Base-by-base conservation (phyloP, 2,113 vertebrate species). In the Brachirus orientalis region DNA sequence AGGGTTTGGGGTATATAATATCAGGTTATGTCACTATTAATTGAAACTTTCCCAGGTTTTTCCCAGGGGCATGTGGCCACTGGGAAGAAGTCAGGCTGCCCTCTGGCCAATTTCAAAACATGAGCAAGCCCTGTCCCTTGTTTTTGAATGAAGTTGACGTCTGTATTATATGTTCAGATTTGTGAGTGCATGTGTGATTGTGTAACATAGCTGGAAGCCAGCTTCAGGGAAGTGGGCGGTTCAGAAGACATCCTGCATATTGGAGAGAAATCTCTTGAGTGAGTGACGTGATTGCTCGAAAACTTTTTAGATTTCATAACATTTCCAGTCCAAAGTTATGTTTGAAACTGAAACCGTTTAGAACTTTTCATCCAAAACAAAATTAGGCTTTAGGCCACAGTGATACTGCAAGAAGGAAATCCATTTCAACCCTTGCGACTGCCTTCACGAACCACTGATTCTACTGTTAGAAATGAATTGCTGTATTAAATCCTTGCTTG, bases 161-260 rank as follows among this genome's bases (percentile, higher is more conserved):
- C 60, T 56, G 50, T 16, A n/a, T 19, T 28, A 48, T 18, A 38
- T 63, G 19, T 48, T 46, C 7, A 36, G 20, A 63, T 59, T n/a
- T 59, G 37, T 20, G 48, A 53, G 43, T 44, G 18, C 2, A 9
- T n/a, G 28, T 43, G 63, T 55, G 71, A 69, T 75, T 78, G 57
- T n/a, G 57, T 19, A 80, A 86, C 51, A 33, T 38, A 2, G 33
- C 72, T 71, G 61, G 13, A 72, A 72, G 38, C 7, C 57, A 44
- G 38, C 73, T 57, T 70, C 38, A 53, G 76, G 68, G 67, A 69
- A 72, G 45, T 59, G 61, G 67, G 58, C 55, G 41, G 20, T 47
- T 71, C 58, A 22, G 41, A 45, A 36, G 16, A 60, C 33, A 47
- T 63, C 40, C 48, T 63, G 20, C 40, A 51, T 50, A 44, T n/a